Conservation (phyloP, 2,797 vertebrate genomes). For the Onychomys leucogaster region DNA sequence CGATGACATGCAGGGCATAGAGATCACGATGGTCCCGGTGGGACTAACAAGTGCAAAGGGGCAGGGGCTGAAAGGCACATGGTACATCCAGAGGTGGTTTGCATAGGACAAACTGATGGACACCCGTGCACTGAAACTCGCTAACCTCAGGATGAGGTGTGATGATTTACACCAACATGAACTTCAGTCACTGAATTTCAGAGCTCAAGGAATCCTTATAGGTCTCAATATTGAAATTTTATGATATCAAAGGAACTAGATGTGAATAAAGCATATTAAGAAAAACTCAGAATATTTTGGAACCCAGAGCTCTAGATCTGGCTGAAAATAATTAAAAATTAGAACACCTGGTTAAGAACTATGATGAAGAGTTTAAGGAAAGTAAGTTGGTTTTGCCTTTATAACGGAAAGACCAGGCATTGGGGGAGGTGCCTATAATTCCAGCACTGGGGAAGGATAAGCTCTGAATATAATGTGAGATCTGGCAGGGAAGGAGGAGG, state of each 20-base stretch:
- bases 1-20: rapidly evolving
- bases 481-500: background rate
- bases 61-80: rapidly evolving
- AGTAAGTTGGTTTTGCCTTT: conserved; percentile 45
- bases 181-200: background rate
- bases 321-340: conserved; percentile 18
- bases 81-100: background rate
- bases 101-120: background rate
- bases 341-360: conserved; percentile 28
- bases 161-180: background rate
- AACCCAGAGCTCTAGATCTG: background rate
- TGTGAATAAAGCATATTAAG: background rate
- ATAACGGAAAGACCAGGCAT: conserved; percentile 18
- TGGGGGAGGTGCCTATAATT: background rate
- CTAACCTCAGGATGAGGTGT: background rate
- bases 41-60: background rate
- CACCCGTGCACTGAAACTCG: background rate
- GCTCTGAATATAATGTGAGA: background rate
- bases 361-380: conserved; percentile 47
- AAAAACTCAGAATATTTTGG: background rate
- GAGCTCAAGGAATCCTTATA: background rate
- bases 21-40: rapidly evolving
- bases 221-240: background rate
- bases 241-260: background rate
- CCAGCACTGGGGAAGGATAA: background rate